Conservation (phyloP, 2,888 invertebrate species). For the Tenodera sinensis region DNA sequence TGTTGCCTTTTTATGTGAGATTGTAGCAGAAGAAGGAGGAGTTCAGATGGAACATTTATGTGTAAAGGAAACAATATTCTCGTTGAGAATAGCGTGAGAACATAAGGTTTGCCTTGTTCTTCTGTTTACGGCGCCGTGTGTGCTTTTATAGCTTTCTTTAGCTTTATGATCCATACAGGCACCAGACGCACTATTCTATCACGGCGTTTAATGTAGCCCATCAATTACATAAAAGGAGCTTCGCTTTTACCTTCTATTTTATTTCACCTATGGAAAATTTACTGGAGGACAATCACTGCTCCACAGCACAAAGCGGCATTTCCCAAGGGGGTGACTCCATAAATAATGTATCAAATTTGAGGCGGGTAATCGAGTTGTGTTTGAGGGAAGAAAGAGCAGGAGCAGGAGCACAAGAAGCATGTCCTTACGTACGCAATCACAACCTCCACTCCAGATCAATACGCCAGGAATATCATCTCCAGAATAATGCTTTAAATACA, state of each 20-base stretch:
- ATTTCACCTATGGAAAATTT: background rate
- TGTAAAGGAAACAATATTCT: no score
- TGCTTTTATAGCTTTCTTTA: background rate
- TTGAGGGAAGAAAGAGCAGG: background rate
- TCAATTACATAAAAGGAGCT: background rate
- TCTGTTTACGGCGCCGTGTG: background rate
- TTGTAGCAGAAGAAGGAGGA: no score
- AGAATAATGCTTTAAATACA: no score
- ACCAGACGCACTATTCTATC: background rate
- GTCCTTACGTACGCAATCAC: background rate
- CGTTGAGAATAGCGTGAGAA: background rate
- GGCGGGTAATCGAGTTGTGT: constrained; percentile 7
- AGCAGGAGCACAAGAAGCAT: background rate
- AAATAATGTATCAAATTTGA: constrained; percentile 6
- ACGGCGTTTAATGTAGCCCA: background rate
- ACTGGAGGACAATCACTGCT: background rate
- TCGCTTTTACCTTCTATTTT: background rate
- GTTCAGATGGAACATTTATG: no score
- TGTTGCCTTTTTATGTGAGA: no score
- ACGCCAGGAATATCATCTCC: background rate
- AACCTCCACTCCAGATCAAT: background rate
- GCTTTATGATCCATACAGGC: background rate
- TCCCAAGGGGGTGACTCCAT: background rate
- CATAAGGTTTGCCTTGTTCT: background rate
- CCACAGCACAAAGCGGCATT: background rate